Base-by-base conservation (phyloP, 64 coral and sea anemone genomes). In the Actinia tenebrosa region DNA sequence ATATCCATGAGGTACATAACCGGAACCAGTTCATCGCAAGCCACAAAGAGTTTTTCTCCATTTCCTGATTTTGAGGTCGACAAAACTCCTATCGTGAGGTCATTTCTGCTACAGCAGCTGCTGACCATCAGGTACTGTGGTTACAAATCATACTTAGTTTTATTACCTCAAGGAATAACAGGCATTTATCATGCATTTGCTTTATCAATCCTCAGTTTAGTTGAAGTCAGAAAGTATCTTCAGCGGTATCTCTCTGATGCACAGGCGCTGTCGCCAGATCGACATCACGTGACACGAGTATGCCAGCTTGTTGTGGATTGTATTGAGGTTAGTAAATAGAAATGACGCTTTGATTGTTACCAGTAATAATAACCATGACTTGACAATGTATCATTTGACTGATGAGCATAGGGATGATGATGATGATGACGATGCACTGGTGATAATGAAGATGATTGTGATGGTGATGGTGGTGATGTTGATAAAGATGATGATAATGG, bases 1-100 rank as follows among this genome's bases (percentile, higher is more conserved):
- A 89, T 85, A 60, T 91, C 89, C 44, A 95, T 95, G 86, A 53
- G 87, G 9, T 95, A 95, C 45, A 86, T 95, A 14, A 88, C 84
- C 18, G 53, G 78, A 17, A 85, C 61, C 10, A 85, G 66, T 62
- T 80, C 82, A 16, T 78, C 53, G 63, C 69, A 43, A 42, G 44
- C 88, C 26, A 95, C 93, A 20, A 85, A 95, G 60, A 86, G 61
- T n/a, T 95, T 95, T 50, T 88, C 93, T n/a, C 93, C 93, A 50
- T 95, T 95, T 71, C 86, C 80, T 77, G 93, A 91, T 55, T 89
- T 91, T 81, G 93, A 81, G n/a, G 80, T 91, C 71, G 93, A 95
- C 69, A 83, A 64, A 22, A 91, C 80, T 60, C 93, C 93, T 82
- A 89, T 95, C 50, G 89, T 95, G 27, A 89, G 93, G 53, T 95